phyloP scores from a whole-genome alignment of 2,888 invertebrate genomes.

The Ectobius pallidus region DNA sequence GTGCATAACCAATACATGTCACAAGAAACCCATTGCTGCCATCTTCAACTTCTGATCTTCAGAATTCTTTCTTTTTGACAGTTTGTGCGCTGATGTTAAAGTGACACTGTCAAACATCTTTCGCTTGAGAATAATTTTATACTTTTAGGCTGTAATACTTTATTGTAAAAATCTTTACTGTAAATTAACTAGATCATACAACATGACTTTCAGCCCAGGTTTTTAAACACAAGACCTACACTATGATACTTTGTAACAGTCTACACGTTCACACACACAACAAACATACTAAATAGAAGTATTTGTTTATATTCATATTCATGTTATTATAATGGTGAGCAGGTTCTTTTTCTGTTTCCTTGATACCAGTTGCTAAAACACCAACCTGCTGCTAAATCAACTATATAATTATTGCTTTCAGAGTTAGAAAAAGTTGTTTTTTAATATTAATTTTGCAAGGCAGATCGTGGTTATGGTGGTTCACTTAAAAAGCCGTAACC shows the following conservation, averaged over 20 bases:
- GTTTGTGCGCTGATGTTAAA: conserved; percentile 20
- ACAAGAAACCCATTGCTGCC: too few species aligned
- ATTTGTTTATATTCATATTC: conserved; percentile 39
- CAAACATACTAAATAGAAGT: conserved; percentile 43
- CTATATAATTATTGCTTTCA: conserved; percentile 45
- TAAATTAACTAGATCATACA: conserved; percentile 20
- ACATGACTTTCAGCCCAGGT: conserved; percentile 31
- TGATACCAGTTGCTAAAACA: conserved; percentile 41
- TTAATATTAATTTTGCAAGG: conserved; percentile 41
- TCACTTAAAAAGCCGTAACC: conserved; percentile 20
- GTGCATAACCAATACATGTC: too few species aligned
- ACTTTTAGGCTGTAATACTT: neutral
- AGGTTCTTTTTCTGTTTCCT: conserved; percentile 43
- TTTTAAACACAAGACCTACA: conserved; percentile 41
- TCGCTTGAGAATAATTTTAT: conserved; percentile 18
- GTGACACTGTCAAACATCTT: conserved; percentile 21
- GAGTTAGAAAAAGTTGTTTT: conserved; percentile 39
- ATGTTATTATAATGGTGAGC: conserved; percentile 44
- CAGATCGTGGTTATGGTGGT: conserved; percentile 37
- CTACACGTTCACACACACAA: conserved; percentile 43
- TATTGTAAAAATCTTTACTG: conserved; percentile 5
- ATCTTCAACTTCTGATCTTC: too few species aligned
- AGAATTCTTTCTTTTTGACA: neutral
- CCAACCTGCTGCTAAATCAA: conserved; percentile 42
- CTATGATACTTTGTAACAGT: conserved; percentile 33